phyloP scores from a whole-genome alignment of 30 jellyfish, hydroid and myxozoan species.

The Pelagia noctiluca region DNA sequence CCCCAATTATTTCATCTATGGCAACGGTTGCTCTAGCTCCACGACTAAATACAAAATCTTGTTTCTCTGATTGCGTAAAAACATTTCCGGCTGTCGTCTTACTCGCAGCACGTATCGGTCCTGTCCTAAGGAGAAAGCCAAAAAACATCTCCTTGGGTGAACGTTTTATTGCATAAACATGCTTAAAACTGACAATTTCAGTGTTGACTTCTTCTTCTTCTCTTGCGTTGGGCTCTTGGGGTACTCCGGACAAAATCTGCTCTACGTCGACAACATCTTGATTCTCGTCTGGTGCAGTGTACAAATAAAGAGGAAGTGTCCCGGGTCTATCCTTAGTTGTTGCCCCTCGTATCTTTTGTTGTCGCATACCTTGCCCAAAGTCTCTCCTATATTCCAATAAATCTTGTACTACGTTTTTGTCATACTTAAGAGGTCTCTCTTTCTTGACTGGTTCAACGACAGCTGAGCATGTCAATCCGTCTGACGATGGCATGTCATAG shows the following conservation, averaged over 20 bases:
- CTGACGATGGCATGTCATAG: constrained; percentile 35
- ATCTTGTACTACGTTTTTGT: not conserved
- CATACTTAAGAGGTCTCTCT: not conserved
- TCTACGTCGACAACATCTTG: constrained; percentile 14
- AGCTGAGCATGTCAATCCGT: constrained; percentile 23
- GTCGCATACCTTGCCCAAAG: constrained; percentile 41
- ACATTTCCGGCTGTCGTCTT: too few relatives aligned
- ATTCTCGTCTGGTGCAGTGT: constrained; percentile 16
- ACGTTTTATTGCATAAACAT: too few relatives aligned
- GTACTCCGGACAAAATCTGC: not conserved
- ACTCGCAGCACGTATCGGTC: too few relatives aligned
- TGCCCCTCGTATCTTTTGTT: constrained; percentile 5
- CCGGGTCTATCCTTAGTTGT: constrained; percentile 26
- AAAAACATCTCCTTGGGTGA: too few relatives aligned
- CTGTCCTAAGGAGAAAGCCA: too few relatives aligned
- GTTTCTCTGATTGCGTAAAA: too few relatives aligned
- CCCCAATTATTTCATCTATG: too few relatives aligned
- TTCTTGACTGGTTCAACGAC: constrained; percentile 31
- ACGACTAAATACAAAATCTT: too few relatives aligned
- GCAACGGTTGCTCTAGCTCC: too few relatives aligned
- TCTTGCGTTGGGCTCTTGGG: too few relatives aligned
- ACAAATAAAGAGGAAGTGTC: constrained; percentile 14
- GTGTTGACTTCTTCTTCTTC: too few relatives aligned
- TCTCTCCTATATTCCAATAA: constrained; percentile 8
- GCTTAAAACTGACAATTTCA: too few relatives aligned